Base-by-base conservation (phyloP, 2,888 invertebrate genomes). In the Apotomis capreana region DNA sequence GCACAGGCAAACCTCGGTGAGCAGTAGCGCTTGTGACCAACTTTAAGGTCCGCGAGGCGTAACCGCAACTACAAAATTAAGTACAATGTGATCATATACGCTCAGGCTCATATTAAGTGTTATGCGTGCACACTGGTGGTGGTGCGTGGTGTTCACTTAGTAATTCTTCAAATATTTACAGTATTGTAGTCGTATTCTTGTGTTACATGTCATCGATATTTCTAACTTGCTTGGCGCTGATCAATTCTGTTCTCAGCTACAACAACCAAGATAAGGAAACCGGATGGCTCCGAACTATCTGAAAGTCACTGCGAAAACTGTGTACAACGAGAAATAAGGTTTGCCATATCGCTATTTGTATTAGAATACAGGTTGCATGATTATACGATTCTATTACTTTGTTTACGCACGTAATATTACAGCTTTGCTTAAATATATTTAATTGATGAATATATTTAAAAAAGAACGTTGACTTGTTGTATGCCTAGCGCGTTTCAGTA, bases 181-280 rank as follows among this genome's bases (percentile, higher is more conserved):
- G 10, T 9, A 49, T 49, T 49, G 49, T 12, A 9, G 9, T 49
- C 9, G 8, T 49, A 49, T 9, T 49, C 26, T 26, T 26, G 26
- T 26, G 26, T 26, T 26, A 26, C 26, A 26, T 26, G 26, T 26
- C 26, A 26, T 26, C 26, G 26, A 26, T 26, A 26, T 26, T 26
- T 26, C 26, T 26, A 26, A 26, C 26, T 85, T 83, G 92, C 91
- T 89, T 84, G 82, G 91, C 90, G 90, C 85, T 87, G 80, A 82
- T 90, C 87, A 82, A 83, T 87, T 89, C 86, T 92, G 91, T 91
- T 90, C 89, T 83, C 91, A 92, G 92, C 86, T 79, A 87, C 86
- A 78, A 84, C 89, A 80, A 82, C 82, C 84, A 91, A 91, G 85
- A 59, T 78, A 76, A 80, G 84, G 81, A 91, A 87, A 80, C 63